These are phyloP conservation scores for Temnothorax unifasciatus DNA, from an alignment of 2,888 invertebrate genomes.

Conservation along the genomic window DNA sequence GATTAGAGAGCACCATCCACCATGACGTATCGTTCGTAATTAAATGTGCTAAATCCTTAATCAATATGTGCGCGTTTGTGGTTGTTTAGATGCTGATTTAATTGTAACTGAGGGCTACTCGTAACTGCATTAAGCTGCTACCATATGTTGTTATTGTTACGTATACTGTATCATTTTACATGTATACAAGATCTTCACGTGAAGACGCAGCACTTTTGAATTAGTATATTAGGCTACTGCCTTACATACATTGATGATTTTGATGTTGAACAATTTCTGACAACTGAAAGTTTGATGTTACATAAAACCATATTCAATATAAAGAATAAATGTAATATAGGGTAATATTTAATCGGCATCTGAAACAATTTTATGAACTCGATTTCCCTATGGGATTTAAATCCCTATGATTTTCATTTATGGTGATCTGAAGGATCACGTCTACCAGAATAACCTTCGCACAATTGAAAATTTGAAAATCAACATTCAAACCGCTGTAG, in stretches of 20 bases:
- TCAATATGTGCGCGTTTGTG: neutral
- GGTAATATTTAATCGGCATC: too few relatives aligned
- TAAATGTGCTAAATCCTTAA: conserved; percentile 55
- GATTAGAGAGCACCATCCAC: conserved; percentile 16
- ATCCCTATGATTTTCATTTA: neutral
- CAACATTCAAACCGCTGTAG: too few relatives aligned
- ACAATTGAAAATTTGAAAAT: too few relatives aligned
- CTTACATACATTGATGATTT: too few relatives aligned
- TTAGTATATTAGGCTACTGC: too few relatives aligned
- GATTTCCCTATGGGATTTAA: neutral
- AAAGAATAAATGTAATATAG: too few relatives aligned
- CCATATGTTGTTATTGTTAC: neutral
- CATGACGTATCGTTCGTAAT: conserved; percentile 39
- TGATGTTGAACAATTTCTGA: too few relatives aligned
- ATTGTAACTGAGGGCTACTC: neutral
- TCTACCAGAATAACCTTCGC: too few relatives aligned
- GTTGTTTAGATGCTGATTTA: conserved; percentile 17
- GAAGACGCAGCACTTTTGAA: neutral
- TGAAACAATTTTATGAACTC: neutral
- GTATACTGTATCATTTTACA: neutral
- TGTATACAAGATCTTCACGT: neutral
- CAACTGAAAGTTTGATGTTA: too few relatives aligned
- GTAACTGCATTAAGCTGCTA: conserved; percentile 1
- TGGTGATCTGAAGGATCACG: neutral
- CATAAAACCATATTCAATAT: too few relatives aligned